Evolutionary conservation across 2,113 vertebrate genomes (phyloP).

Genomic region (Eolophus roseicapilla): DNA sequence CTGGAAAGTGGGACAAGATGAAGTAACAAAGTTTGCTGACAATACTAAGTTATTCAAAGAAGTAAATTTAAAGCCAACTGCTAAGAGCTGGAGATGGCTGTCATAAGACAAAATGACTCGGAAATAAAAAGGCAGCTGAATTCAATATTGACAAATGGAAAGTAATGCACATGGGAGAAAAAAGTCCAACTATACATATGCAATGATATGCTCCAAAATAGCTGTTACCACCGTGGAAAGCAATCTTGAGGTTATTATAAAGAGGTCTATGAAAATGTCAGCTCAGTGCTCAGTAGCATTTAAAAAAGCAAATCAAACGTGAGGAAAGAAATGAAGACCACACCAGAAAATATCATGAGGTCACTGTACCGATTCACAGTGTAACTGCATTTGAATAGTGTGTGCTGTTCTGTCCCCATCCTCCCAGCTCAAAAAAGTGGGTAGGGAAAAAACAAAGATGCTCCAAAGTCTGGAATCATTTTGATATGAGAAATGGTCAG

Average conservation of each 20-base stretch:
- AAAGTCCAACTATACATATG: neutral
- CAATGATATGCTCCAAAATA: neutral
- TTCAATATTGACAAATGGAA: conserved; percentile 49
- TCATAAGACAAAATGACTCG: conserved; percentile 1
- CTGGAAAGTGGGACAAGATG: neutral
- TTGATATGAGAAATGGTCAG: neutral
- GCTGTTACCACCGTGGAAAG: neutral
- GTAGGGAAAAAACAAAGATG: neutral
- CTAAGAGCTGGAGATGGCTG: neutral
- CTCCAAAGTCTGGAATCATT: neutral
- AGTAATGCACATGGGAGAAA: conserved; percentile 2
- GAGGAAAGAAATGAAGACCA: neutral
- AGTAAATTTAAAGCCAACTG: conserved; percentile 2
- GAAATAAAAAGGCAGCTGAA: conserved; percentile 27
- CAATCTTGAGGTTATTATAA: conserved; percentile 18
- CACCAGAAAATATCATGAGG: neutral
- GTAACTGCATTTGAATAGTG: neutral
- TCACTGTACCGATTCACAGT: neutral
- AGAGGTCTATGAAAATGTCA: conserved; percentile 25
- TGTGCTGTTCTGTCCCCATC: neutral
- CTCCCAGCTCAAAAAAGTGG: neutral
- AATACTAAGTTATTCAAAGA: neutral
- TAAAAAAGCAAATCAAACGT: conserved; percentile 4
- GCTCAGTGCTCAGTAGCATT: neutral
- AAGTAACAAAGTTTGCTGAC: conserved; percentile 19